Conservation (phyloP, 2,888 invertebrate species). For the Chrysolina oricalcia region DNA sequence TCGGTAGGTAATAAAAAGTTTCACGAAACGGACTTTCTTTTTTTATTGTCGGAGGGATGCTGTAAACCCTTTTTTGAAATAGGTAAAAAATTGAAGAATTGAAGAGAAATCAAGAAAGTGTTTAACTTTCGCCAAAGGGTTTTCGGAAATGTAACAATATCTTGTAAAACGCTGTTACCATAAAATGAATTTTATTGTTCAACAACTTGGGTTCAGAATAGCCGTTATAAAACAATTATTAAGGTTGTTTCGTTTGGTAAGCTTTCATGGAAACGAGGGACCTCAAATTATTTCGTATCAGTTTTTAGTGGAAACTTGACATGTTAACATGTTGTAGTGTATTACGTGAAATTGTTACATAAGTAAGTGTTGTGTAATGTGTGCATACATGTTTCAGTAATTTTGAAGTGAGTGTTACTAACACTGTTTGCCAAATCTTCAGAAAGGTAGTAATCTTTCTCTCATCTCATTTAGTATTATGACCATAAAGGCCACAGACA, state of each 20-base stretch:
- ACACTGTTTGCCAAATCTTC: too few species aligned
- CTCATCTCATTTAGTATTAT: too few species aligned
- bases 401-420: too few species aligned
- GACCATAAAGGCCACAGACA: too few species aligned
- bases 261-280: conserved; percentile 15
- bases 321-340: background rate
- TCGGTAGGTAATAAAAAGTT: conserved; percentile 60
- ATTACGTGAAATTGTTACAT: too few species aligned
- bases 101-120: conserved; percentile 56
- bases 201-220: conserved; percentile 32
- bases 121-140: conserved; percentile 63
- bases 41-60: conserved; percentile 58
- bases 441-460: too few species aligned
- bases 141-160: conserved; percentile 44
- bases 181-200: conserved; percentile 39
- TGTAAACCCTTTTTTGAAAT: conserved; percentile 62
- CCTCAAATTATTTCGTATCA: conserved; percentile 6
- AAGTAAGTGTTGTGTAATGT: too few species aligned
- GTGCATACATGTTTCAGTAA: too few species aligned
- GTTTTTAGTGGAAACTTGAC: conserved; percentile 24
- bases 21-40: conserved; percentile 61
- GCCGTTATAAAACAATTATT: conserved; percentile 57
- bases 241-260: background rate
- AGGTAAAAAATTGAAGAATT: conserved; percentile 56
- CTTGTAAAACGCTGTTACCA: conserved; percentile 33